Evolutionary conservation across 1,140 invertebrate species (phyloP).

Genomic region (Sarcophaga bullata): DNA sequence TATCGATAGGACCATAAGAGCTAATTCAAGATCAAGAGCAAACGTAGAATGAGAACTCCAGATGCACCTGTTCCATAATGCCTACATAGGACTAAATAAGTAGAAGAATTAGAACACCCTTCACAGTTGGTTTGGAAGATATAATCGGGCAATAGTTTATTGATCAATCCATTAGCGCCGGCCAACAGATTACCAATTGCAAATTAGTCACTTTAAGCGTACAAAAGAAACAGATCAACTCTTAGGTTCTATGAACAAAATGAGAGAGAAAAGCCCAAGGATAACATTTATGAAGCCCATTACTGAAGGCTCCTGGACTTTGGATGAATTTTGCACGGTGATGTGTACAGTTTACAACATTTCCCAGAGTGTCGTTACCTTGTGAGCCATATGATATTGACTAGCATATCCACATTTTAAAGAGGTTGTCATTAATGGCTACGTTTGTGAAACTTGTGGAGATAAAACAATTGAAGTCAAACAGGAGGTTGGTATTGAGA

Average conservation of each 20-base stretch:
- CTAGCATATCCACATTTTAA: slow-evolving; percentile 97
- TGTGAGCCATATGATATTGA: slow-evolving; percentile 95
- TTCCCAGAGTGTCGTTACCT: slow-evolving; percentile 86
- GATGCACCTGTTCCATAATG: slow-evolving; percentile 81
- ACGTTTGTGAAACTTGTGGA: slow-evolving; percentile 90
- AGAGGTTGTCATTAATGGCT: slow-evolving; percentile 97
- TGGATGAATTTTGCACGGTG: slow-evolving; percentile 78
- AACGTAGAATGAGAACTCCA: slow-evolving; percentile 73
- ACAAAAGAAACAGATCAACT: slow-evolving; percentile 80
- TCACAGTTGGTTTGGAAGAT: slow-evolving; percentile 87
- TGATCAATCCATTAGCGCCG: slow-evolving; percentile 87
- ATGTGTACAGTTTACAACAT: slow-evolving; percentile 87
- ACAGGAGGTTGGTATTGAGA: slow-evolving; percentile 88
- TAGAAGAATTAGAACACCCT: slow-evolving; percentile 76
- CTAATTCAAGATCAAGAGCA: slow-evolving; percentile 82
- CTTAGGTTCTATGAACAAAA: slow-evolving; percentile 67
- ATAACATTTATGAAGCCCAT: slow-evolving; percentile 70
- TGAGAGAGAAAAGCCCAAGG: slow-evolving; percentile 44
- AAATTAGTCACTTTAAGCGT: slow-evolving; percentile 77
- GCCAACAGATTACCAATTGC: slow-evolving; percentile 77
- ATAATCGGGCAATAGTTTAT: slow-evolving; percentile 94
- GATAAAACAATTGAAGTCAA: slow-evolving; percentile 95
- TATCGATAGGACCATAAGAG: slow-evolving; percentile 78
- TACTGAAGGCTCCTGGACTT: slow-evolving; percentile 70
- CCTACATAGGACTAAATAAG: slow-evolving; percentile 77